phyloP scores from a whole-genome alignment of 2,888 invertebrate genomes.

The Patella depressa region DNA sequence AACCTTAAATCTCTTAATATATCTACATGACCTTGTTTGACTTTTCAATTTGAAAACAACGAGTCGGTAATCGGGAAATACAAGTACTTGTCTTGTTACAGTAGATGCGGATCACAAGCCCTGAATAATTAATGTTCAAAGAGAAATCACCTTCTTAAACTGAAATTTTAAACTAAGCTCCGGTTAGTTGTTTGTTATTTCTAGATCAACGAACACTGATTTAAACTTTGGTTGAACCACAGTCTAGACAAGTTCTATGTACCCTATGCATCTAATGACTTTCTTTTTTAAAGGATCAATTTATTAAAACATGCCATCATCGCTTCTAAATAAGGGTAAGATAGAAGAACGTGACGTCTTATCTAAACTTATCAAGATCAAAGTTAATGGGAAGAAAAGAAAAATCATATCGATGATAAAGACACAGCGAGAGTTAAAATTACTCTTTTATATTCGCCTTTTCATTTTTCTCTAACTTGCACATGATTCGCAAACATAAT shows the following conservation, averaged over 20 bases:
- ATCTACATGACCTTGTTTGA: no score
- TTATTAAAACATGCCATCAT: background rate
- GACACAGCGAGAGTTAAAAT: background rate
- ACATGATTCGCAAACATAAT: conserved; percentile 2
- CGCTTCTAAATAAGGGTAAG: background rate
- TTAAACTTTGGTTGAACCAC: conserved; percentile 8
- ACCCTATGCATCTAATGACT: background rate
- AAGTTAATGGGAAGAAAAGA: conserved; percentile 6
- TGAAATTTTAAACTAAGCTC: background rate
- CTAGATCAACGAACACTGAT: conserved; percentile 2
- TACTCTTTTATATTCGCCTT: background rate
- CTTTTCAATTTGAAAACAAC: no score
- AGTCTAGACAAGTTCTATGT: background rate
- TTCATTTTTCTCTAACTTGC: background rate
- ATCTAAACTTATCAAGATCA: conserved; percentile 11
- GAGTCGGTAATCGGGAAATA: no score
- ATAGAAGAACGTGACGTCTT: conserved; percentile 1
- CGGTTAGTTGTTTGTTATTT: conserved; percentile 1
- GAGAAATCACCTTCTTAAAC: background rate
- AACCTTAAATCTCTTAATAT: no score
- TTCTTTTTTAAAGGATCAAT: conserved; percentile 8
- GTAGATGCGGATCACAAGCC: no score
- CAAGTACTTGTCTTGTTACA: no score
- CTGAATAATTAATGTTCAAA: no score
- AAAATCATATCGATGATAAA: background rate